phyloP scores from a whole-genome alignment of 1,140 invertebrate species.

The Rhagoletis pomonella region DNA sequence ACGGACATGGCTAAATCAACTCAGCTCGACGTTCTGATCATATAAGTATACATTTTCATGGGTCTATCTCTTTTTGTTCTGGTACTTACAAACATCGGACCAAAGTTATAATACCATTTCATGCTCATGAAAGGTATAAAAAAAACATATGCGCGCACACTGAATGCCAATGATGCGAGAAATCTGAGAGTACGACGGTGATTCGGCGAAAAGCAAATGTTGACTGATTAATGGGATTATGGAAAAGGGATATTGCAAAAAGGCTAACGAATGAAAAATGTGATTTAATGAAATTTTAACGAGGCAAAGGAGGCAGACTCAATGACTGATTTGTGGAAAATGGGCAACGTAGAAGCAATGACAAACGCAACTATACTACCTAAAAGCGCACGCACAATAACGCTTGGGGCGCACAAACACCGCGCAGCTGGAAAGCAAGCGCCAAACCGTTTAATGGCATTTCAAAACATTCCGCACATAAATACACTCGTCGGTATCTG shows the following conservation, averaged over 20 bases:
- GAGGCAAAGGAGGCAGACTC: neutral
- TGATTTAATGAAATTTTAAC: slow-evolving; percentile 47
- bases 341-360: no score
- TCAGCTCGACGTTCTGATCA: no score
- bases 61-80: no score
- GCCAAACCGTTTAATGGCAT: slow-evolving; percentile 9
- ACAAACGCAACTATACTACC: no score
- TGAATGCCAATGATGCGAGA: neutral
- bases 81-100: no score
- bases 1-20: no score
- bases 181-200: neutral
- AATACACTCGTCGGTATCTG: neutral
- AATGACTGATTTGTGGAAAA: neutral
- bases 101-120: no score
- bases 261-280: neutral
- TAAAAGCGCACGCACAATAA: no score
- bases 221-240: slow-evolving; percentile 45
- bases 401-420: neutral
- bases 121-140: no score
- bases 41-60: no score
- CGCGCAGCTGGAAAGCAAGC: neutral
- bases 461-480: neutral
- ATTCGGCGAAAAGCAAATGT: neutral
- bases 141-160: neutral
- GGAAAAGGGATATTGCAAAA: neutral